Evolutionary conservation across 1,140 invertebrate genomes (phyloP), one percentile per base, ranked within the genome.

Genomic region (Drosophila melanica): DNA sequence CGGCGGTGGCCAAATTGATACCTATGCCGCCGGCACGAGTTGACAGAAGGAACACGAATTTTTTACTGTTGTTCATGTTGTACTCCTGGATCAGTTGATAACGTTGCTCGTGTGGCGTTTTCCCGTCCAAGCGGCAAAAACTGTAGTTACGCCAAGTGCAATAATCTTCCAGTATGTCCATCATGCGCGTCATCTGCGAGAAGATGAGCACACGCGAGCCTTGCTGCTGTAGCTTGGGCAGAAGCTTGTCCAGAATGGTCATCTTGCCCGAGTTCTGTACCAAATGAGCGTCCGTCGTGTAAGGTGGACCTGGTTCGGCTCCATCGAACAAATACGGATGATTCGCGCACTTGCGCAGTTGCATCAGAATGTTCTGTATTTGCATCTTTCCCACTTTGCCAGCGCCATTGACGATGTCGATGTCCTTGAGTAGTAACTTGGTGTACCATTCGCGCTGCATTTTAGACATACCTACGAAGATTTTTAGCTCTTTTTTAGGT

Each of bases 391-490:
- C 98, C 10, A 98, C 95, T 91, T 98, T 98, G 20, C 98, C 98
- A 42, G 98, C 98, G 4, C 98, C 98, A 90, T 99, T 99, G 0
- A 99, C 94, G 57, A 99, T 94, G 92, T 99, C 99, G 90, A 99
- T 99, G 90, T 99, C 99, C 92, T 99, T 99, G 96, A 99, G 98
- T 8, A 99, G 92, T 14, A 99, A 97, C 93, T 99, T 99, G 6
- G 98, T 99, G 89, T 99, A 98, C 98, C 98, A 99, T 92, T 99
- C 99, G 68, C 98, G 93, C 92, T 99, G 99, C 98, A 99, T 98
- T 93, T 99, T 99, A 89, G 98, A 99, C 9, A 99, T 93, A 4
- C 98, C 98, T 20, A 97, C 95, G 91, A 97, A 97, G 14, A 97
- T 96, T 93, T 99, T 99, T 0, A 98, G 94, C 93, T 99, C 99